These are phyloP conservation scores for Pungitius pungitius DNA, from an alignment of 2,113 vertebrate species.

Conservation along the genomic window DNA sequence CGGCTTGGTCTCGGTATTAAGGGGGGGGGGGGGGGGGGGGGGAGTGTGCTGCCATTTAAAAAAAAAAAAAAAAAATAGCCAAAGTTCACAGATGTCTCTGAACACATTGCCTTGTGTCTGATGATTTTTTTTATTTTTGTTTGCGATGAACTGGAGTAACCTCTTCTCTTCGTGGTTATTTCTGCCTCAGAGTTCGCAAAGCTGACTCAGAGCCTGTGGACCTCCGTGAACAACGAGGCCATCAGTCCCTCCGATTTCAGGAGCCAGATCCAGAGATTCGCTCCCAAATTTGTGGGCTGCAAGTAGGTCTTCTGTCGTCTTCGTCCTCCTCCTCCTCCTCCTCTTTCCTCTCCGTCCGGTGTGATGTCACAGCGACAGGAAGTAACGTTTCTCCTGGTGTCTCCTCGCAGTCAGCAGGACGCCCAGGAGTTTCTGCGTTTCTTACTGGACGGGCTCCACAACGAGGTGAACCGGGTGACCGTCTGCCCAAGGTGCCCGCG, in stretches of 20 bases:
- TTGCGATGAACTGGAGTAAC: background rate
- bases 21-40: no score
- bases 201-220: constrained; percentile 92
- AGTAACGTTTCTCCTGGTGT: background rate
- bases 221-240: constrained; percentile 85
- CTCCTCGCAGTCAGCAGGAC: constrained; percentile 89
- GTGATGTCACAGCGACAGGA: background rate
- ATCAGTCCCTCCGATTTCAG: constrained; percentile 94
- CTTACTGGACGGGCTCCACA: constrained; percentile 93
- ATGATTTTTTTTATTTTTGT: background rate
- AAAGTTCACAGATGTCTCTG: background rate
- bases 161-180: background rate
- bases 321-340: background rate
- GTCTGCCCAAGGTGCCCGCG: constrained; percentile 71
- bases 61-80: no score
- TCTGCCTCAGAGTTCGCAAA: constrained; percentile 88
- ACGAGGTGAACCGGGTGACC: constrained; percentile 90
- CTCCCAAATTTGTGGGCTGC: constrained; percentile 93
- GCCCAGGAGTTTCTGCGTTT: constrained; percentile 96
- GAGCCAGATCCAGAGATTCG: constrained; percentile 93
- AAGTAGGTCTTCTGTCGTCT: constrained; percentile 82
- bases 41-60: no score
- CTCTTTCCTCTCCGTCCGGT: background rate
- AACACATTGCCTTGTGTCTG: background rate
- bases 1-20: no score